A percentile compares a stretch with the other conserved stretches of the same genome.
Conservation (phyloP, 2,113 vertebrate species). For the Pseudopipra pipra region DNA sequence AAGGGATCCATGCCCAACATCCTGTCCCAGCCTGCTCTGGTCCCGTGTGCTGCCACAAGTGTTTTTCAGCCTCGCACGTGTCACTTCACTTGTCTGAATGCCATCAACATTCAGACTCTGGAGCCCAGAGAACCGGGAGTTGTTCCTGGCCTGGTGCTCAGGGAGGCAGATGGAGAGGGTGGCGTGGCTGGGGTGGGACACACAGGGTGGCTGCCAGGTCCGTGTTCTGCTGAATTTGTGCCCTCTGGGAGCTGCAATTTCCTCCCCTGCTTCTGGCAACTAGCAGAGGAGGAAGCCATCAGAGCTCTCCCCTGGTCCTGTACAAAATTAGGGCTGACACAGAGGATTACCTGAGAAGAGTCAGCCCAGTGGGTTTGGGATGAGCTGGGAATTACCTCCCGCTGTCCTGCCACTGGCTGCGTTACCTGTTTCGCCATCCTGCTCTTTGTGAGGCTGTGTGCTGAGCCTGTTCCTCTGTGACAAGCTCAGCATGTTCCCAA, state of each 20-base stretch:
- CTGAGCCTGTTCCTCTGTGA: not conserved
- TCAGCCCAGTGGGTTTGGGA: not conserved
- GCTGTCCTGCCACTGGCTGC: rapidly evolving
- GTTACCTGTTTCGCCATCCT: rapidly evolving
- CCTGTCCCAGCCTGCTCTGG: not conserved
- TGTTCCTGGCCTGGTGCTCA: not conserved
- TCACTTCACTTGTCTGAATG: not conserved
- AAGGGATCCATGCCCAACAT: not conserved
- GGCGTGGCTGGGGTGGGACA: not conserved
- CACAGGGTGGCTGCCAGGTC: not conserved
- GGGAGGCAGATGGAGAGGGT: not conserved
- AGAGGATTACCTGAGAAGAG: not conserved
- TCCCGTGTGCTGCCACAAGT: not conserved
- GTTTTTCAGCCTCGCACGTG: not conserved
- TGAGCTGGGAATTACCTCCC: not conserved
- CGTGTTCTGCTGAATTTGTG: not conserved
- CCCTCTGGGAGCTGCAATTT: not conserved
- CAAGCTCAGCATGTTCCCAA: not conserved
- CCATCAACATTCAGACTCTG: rapidly evolving
- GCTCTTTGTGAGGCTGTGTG: not conserved
- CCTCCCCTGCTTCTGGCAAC: not conserved
- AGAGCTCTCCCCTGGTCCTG: not conserved
- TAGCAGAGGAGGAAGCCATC: not conserved
- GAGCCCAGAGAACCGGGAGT: not conserved
- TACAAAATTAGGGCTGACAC: not conserved